Conservation (phyloP, 1,140 invertebrate species). For the Wiebesia pumilae region DNA sequence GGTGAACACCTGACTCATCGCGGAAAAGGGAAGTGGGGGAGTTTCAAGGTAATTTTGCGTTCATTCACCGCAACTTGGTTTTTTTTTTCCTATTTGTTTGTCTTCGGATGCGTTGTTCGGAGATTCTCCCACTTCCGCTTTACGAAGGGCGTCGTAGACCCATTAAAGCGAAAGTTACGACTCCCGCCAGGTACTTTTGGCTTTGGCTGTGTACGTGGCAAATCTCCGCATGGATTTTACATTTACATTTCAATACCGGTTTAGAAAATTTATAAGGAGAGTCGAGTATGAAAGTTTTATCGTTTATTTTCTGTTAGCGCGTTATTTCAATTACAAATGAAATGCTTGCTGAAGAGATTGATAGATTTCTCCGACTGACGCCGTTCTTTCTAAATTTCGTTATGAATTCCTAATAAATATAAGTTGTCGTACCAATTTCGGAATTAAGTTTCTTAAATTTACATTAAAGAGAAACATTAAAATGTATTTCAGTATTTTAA, state of each 20-base stretch:
- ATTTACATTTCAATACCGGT: neutral
- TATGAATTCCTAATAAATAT: no score
- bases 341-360: neutral
- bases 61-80: neutral
- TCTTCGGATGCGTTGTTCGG: conserved; percentile 29
- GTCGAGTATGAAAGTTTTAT: neutral
- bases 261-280: neutral
- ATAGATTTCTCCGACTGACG: no score
- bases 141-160: conserved; percentile 16
- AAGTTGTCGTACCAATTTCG: no score
- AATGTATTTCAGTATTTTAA: no score
- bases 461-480: no score
- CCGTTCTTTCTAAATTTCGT: no score
- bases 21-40: neutral
- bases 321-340: neutral
- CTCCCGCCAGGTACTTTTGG: neutral
- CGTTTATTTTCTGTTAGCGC: neutral
- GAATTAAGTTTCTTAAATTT: no score
- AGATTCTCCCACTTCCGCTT: conserved; percentile 63
- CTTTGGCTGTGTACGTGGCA: neutral
- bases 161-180: conserved; percentile 11
- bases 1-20: no score
- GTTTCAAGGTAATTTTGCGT: neutral
- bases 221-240: neutral
- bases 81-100: neutral